Base-by-base conservation (phyloP, 2,113 vertebrate genomes). In the Zosterops hypoxanthus region DNA sequence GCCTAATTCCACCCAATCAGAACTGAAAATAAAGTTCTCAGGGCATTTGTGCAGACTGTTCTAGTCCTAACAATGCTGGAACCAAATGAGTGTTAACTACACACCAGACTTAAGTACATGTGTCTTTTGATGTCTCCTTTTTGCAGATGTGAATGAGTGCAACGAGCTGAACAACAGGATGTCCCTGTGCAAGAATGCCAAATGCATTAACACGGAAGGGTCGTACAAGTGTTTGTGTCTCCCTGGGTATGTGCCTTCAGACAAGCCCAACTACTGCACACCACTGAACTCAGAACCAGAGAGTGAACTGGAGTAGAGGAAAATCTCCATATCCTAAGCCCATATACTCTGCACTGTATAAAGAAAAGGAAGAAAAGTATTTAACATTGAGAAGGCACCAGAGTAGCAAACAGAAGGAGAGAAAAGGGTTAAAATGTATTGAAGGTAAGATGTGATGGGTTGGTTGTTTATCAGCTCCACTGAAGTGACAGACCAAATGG, bases 151-250 rank as follows among this genome's bases (percentile, higher is more conserved):
- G n/a, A 99, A 99, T 25, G 99, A 99, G 92, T 99, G 99, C 64
- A 98, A 95, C 0, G 99, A 99, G 96, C 96, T 99, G 87, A 99
- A 99, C 98, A 98, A 92, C 75, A 98, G 98, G 85, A 99, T 99
- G 99, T 99, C 98, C 13, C 98, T 99, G 92, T 99, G 99, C 98
- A 99, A 98, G 97, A 99, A 99, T 4, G 99, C 98, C 82, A 99
- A 98, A 73, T 99, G 99, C 97, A 98, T 99, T 94, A 99, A 99
- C 97, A 99, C 99, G 0, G 98, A 98, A 78, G 99, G 99, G 47
- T 99, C 99, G 1, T 99, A 99, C 93, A 98, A 98, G 78, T 99
- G 99, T 69, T 91, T 98, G 96, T 99, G 99, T 95, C 98, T 99
- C 95, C 99, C 99, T 0, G 99, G 99, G 86, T 99, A 98, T 9